phyloP scores from a whole-genome alignment of 2,113 vertebrate species.

The Casuarius casuarius region DNA sequence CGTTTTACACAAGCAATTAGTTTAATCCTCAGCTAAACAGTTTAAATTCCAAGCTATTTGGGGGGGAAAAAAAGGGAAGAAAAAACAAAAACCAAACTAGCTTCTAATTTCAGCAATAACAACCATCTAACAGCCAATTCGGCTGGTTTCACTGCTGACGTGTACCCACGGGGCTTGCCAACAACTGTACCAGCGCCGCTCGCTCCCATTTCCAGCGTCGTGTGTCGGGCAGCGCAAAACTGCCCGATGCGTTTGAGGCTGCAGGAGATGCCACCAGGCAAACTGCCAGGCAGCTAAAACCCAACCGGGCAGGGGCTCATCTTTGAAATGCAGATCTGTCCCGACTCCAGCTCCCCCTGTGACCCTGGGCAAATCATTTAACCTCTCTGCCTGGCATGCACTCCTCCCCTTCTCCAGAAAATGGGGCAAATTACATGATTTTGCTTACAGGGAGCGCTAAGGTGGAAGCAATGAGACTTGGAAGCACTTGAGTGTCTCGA shows the following conservation, averaged over 20 bases:
- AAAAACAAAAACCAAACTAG: not conserved
- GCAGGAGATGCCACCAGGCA: not conserved
- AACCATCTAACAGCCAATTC: not conserved
- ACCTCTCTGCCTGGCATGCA: not conserved
- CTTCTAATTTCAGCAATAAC: slow-evolving; percentile 17
- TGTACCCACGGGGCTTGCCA: rapidly evolving
- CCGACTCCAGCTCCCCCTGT: not conserved
- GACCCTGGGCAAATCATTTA: not conserved
- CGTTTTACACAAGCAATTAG: slow-evolving; percentile 69
- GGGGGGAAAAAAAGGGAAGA: not conserved
- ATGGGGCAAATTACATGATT: not conserved
- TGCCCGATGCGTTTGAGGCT: not conserved
- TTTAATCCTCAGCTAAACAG: slow-evolving; percentile 65
- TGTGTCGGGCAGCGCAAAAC: rapidly evolving
- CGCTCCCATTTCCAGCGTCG: not conserved
- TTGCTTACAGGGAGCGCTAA: not conserved
- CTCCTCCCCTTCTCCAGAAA: not conserved
- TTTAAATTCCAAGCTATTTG: slow-evolving; percentile 65
- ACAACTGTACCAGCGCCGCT: not conserved
- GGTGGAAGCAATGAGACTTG: not conserved
- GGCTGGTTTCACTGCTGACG: not conserved
- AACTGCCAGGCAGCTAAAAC: not conserved
- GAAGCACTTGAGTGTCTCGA: not conserved
- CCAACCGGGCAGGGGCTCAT: not conserved
- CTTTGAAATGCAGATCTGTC: not conserved